Evolutionary conservation across 2,797 vertebrate species (phyloP).

Genomic region (Scolopax rusticola): DNA sequence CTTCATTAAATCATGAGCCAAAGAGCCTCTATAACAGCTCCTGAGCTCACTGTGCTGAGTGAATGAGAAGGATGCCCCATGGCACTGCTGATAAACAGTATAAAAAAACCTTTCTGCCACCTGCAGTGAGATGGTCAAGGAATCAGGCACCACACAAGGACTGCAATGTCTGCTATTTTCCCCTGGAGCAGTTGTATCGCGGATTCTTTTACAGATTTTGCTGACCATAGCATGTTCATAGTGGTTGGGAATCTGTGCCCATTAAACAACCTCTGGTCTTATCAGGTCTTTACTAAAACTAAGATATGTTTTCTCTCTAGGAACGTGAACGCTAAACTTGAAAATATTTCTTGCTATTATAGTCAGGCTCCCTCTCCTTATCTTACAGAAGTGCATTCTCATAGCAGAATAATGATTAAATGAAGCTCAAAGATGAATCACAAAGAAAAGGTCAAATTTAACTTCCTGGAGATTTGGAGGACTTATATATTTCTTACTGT

Average conservation of each 20-base stretch:
- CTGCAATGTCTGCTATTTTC: background rate
- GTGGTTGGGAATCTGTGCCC: background rate
- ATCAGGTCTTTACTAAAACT: background rate
- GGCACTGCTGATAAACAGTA: accelerated
- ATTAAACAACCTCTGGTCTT: background rate
- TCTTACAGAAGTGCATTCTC: background rate
- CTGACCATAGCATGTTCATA: background rate
- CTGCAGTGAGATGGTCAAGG: background rate
- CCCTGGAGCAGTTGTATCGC: background rate
- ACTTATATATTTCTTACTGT: background rate
- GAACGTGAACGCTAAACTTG: background rate
- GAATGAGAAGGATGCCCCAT: background rate
- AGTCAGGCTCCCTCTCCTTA: background rate
- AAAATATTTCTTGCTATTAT: background rate
- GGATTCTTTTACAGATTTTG: background rate
- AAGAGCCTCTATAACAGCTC: accelerated
- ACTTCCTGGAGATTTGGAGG: background rate
- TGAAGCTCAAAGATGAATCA: background rate
- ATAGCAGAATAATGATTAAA: background rate
- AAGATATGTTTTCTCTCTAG: background rate
- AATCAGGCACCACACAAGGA: background rate
- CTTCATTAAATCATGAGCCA: background rate
- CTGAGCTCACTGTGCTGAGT: background rate
- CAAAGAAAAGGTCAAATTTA: background rate
- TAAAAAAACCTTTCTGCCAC: background rate